Conservation (phyloP, 37 sponge, comb jelly and placozoan genomes). For the Chondrosia reniformis region DNA sequence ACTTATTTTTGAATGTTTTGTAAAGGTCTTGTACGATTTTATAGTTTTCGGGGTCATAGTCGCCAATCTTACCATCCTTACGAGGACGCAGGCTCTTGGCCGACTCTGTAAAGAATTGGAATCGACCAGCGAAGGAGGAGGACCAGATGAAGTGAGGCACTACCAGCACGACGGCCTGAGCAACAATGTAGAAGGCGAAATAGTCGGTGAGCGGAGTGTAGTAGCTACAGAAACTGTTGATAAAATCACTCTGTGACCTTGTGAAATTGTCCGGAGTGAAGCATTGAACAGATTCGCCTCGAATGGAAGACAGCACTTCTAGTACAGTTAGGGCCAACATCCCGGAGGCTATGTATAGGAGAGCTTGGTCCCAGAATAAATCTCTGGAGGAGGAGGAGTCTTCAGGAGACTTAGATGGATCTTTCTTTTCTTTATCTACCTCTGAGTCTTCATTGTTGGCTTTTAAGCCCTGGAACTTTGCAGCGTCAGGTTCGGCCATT, state of each 20-base stretch:
- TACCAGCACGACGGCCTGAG: conserved; percentile 30
- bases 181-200: conserved; percentile 20
- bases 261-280: conserved; percentile 30
- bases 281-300: conserved; percentile 31
- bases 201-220: conserved; percentile 23
- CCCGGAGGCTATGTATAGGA: conserved; percentile 14
- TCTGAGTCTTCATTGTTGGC: no score
- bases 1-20: neutral
- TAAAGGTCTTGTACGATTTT: conserved; percentile 34
- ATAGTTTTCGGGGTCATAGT: conserved; percentile 20
- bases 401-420: no score
- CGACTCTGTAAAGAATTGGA: conserved; percentile 43
- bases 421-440: no score
- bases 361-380: conserved; percentile 39
- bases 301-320: conserved; percentile 33
- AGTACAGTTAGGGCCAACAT: conserved; percentile 32
- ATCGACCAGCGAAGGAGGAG: conserved; percentile 40
- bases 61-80: conserved; percentile 32
- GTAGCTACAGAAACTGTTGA: conserved; percentile 30
- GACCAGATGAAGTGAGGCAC: conserved; percentile 65
- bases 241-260: conserved; percentile 11
- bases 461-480: no score
- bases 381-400: no score
- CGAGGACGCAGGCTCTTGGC: conserved; percentile 24
- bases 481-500: no score